Evolutionary conservation across 2,113 vertebrate genomes (phyloP), one percentile per base, ranked within the genome.

Genomic region (Clarias magur): DNA sequence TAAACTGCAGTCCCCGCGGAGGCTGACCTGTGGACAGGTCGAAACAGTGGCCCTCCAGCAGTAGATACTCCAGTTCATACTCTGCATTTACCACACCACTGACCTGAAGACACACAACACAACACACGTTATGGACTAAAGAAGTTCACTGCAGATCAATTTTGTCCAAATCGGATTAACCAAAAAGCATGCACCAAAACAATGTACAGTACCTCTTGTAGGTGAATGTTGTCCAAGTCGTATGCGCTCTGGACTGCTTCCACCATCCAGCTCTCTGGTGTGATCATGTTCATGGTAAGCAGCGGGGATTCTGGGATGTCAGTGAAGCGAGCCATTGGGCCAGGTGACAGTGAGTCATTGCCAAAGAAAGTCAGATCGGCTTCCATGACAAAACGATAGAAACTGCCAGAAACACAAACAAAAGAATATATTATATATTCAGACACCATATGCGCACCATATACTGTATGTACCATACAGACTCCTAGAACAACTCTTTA

Each of bases 1-100:
- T 99, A 86, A 99, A 98, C 92, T 99, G 97, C 60, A 99, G 93
- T 79, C 98, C 98, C 15, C 94, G 94, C 67, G 98, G 97, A 85
- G 98, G 96, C 70, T 97, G 96, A 48, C 96, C 96, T 0, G 93
- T 96, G 3, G 94, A 93, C 83, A 95, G 85, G 91, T 99, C 97
- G 89, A 98, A 98, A 91, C 98, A 99, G 70, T 99, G 97, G 70
- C 98, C 98, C 93, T 99, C 98, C 75, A 99, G 94, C 34, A 99
- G 92, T 1, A 99, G 94, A 88, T 98, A 95, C 88, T 99, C 98
- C 59, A 99, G 94, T 84, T 99, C 97, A 80, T 98, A 99, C 87
- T 98, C 97, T 63, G 98, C 97, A 27, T 72, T 75, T 54, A 98
- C 97, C 0, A 92, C 30, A 53, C 94, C 94, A 62, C 95, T 96